Percentiles rank a stretch among this genome's conserved stretches.
Conservation (phyloP, 92 coral and sea anemone genomes). For the Porites evermanni region DNA sequence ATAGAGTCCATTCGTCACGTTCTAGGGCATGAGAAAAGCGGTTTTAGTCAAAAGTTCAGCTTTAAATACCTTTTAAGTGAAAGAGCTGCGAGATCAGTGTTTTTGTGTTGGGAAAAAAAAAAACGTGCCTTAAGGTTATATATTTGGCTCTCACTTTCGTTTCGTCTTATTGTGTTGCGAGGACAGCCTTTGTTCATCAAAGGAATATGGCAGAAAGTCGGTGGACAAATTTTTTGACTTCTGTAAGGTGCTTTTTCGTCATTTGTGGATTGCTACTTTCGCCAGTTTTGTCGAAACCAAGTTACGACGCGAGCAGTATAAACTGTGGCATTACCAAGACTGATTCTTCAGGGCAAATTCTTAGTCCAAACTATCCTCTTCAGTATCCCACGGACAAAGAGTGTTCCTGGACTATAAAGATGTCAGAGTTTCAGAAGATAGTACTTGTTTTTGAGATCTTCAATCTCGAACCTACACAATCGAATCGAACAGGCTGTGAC, state of each 20-base stretch:
- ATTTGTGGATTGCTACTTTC: neutral
- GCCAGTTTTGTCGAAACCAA: conserved; percentile 39
- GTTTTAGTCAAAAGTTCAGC: neutral
- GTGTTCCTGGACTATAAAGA: conserved; percentile 80
- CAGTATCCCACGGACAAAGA: conserved; percentile 58
- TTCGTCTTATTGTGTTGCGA: neutral
- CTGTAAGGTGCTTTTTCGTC: neutral
- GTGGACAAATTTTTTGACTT: conserved; percentile 2
- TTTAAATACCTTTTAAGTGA: neutral
- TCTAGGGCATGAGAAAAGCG: neutral
- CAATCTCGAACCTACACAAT: conserved; percentile 38
- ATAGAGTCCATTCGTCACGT: conserved; percentile 35
- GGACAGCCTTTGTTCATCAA: neutral
- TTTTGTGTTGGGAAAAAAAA: neutral
- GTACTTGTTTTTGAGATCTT: conserved; percentile 58
- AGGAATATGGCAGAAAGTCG: conserved; percentile 26
- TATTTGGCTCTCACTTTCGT: neutral
- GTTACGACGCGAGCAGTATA: neutral
- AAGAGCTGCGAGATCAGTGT: no score
- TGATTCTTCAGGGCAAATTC: conserved; percentile 63
- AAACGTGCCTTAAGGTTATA: neutral
- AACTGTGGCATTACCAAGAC: conserved; percentile 44
- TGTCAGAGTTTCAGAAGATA: conserved; percentile 63
- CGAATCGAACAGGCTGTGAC: conserved; percentile 23
- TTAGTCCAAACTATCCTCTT: conserved; percentile 72